Conservation (phyloP, 2,888 invertebrate genomes). For the Crocallis elinguaria region DNA sequence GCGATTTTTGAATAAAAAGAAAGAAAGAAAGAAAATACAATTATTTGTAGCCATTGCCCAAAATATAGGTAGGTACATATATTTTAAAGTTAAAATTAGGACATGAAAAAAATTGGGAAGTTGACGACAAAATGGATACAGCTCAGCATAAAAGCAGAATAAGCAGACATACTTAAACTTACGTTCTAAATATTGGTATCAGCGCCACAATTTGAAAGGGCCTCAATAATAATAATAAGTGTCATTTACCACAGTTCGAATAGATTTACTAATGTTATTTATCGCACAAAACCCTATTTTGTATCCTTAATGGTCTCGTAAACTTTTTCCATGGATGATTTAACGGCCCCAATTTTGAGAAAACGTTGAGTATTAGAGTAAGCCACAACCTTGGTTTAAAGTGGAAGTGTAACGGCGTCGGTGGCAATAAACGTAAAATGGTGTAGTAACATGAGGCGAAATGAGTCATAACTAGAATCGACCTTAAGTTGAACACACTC, state of each 20-base stretch:
- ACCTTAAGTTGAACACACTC: constrained; percentile 20
- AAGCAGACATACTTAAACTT: no score
- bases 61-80: no score
- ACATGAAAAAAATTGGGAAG: no score
- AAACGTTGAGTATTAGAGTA: constrained; percentile 29
- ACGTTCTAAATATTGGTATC: no score
- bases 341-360: constrained; percentile 21
- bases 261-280: constrained; percentile 1
- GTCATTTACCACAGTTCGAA: background rate
- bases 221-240: background rate
- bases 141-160: no score
- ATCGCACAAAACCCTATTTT: constrained; percentile 8
- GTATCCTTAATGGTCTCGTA: constrained; percentile 21
- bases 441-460: constrained; percentile 33
- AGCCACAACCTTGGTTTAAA: constrained; percentile 28
- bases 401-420: constrained; percentile 32
- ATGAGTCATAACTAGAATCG: constrained; percentile 35
- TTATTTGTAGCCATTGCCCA: no score
- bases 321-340: constrained; percentile 25
- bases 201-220: background rate
- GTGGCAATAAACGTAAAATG: constrained; percentile 36
- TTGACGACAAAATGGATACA: no score
- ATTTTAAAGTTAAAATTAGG: no score
- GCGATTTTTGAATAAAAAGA: no score
- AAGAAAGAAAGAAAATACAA: no score